Percentiles rank a stretch among this genome's conserved stretches.
Conservation (phyloP, 2,888 invertebrate genomes). For the Spisula solida region DNA sequence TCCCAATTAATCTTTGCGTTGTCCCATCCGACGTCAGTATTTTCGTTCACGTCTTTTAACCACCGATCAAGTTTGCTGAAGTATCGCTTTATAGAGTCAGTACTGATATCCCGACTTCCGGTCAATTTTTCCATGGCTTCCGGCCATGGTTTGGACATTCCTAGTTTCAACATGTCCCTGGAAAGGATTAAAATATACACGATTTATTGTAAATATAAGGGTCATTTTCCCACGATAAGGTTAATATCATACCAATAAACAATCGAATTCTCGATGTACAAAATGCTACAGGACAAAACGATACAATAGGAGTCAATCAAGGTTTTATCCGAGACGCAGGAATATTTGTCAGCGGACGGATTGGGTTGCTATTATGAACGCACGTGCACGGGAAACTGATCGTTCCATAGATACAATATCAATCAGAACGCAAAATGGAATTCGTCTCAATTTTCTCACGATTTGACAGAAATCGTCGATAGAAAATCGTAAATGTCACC, state of each 20-base stretch:
- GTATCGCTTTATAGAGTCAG: conserved; percentile 93
- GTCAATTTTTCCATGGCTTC: conserved; percentile 94
- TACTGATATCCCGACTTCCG: conserved; percentile 91
- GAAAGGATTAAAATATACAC: conserved; percentile 22
- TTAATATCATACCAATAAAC: background rate
- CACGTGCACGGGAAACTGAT: background rate
- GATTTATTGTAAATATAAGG: background rate
- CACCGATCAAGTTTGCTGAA: conserved; percentile 94
- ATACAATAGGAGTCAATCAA: background rate
- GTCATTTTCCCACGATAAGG: background rate
- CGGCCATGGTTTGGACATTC: conserved; percentile 89
- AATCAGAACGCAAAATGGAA: background rate
- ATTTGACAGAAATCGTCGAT: conserved; percentile 18
- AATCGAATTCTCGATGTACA: background rate
- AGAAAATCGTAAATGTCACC: conserved; percentile 24
- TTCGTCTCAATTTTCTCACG: conserved; percentile 24
- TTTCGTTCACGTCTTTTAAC: conserved; percentile 88
- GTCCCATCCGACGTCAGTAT: conserved; percentile 67
- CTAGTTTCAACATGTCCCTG: conserved; percentile 87
- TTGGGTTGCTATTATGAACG: background rate
- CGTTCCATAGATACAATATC: background rate
- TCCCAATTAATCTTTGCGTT: conserved; percentile 61
- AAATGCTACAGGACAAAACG: background rate
- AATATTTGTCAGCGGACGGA: background rate
- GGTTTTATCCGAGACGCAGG: background rate